These are phyloP conservation scores for Siniperca knerii DNA, from an alignment of 2,113 vertebrate genomes.

Conservation along the genomic window DNA sequence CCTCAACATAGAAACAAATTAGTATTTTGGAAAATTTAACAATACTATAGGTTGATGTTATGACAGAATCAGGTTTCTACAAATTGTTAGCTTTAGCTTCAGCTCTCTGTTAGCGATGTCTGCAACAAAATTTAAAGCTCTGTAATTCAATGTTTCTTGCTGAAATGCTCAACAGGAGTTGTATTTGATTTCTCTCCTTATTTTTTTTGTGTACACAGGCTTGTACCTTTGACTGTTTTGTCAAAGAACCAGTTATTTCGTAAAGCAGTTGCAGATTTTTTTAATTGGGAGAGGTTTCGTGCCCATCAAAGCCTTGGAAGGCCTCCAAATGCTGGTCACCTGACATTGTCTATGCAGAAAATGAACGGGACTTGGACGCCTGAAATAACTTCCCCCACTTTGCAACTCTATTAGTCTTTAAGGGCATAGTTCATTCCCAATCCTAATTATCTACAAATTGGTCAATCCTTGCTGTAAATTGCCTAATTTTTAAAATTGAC, in stretches of 20 bases:
- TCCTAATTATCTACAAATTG: constrained; percentile 4
- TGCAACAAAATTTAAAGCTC: not conserved
- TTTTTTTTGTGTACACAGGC: not conserved
- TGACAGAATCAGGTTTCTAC: not conserved
- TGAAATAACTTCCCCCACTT: not conserved
- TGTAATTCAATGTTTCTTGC: not conserved
- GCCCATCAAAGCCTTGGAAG: not conserved
- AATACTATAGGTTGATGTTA: not conserved
- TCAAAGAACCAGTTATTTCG: not conserved
- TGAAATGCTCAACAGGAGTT: not conserved
- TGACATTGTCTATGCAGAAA: not conserved
- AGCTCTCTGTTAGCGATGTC: not conserved
- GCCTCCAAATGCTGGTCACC: not conserved
- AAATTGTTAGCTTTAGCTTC: not conserved
- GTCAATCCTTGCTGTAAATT: not conserved
- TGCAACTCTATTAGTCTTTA: constrained; percentile 15
- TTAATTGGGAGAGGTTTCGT: not conserved
- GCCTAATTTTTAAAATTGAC: not conserved
- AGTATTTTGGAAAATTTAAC: not conserved
- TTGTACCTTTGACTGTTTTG: not conserved
- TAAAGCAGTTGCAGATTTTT: not conserved
- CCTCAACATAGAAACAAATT: not conserved
- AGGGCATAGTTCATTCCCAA: not conserved
- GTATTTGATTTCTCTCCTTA: not conserved
- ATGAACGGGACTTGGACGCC: not conserved